Evolutionary conservation across 2,888 invertebrate species (phyloP), one percentile per base, ranked within the genome.

Genomic region (Drosophila testacea): DNA sequence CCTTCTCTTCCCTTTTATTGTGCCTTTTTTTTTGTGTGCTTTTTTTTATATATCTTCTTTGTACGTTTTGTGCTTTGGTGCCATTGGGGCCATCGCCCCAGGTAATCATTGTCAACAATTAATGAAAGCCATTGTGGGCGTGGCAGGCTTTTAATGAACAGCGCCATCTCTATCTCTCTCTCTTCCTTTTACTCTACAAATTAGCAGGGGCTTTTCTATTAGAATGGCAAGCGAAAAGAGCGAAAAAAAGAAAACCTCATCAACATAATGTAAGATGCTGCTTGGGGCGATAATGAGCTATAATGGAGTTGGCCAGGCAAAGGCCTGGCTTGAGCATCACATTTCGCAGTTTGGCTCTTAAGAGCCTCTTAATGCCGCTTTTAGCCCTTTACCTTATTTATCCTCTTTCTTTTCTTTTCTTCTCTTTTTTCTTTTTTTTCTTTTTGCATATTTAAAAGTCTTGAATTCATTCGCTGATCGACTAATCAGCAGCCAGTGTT

Each of bases 261-360:
- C 90, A 91, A 85, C 89, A 91, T 92, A 92, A 91, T 92, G 91
- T 91, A 91, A 84, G 91, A 90, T 82, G 91, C 89, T 89, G 91
- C 91, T 91, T 80, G 89, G 87, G 91, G 92, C 92, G 91, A 92
- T 92, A 92, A 92, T 92, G 92, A 92, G 92, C 88, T 90, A 91
- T 92, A 92, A 92, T 91, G 91, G 91, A 87, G 90, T 85, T 83
- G 84, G 82, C 60, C 63, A 59, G 39, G 16, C 28, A 36, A 41
- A 27, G 60, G 51, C 41, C 39, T 55, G 39, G 44, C 28, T 11
- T 7, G 34, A 55, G 32, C 42, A 54, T 39, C 61, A 34, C 16
- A 60, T 39, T 50, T 56, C 44, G 55, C 56, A 62, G 57, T 59
- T 63, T 66, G 57, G 59, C 67, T 70, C 71, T 79, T 84, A 76